A percentile compares a stretch with the other conserved stretches of the same genome.
Evolutionary conservation across 2,888 invertebrate genomes (phyloP).

Genomic region (Netelia fuscicornis): DNA sequence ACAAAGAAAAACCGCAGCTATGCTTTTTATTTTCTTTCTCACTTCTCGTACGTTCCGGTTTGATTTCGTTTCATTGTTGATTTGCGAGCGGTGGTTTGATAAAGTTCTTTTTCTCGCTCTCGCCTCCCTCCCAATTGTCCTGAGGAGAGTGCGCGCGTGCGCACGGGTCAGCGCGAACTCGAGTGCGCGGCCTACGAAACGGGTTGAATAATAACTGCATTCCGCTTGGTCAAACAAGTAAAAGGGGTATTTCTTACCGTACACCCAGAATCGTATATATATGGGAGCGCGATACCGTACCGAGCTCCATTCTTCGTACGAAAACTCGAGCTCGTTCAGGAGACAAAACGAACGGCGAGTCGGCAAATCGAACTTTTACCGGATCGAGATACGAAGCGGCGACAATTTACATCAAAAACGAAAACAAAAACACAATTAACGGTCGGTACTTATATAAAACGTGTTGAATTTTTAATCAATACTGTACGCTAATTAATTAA

Average conservation of each 20-base stretch:
- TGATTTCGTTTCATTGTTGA: too few species aligned
- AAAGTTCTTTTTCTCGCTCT: conserved; percentile 16
- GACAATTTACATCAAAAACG: not conserved
- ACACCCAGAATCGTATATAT: conserved; percentile 69
- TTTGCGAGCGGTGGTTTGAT: not conserved
- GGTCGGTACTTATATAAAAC: not conserved
- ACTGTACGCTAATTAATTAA: not conserved
- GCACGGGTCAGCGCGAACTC: conserved; percentile 75
- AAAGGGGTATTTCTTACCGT: conserved; percentile 60
- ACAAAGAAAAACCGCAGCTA: too few species aligned
- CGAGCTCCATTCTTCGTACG: conserved; percentile 68
- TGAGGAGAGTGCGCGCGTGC: not conserved
- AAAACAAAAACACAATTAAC: not conserved
- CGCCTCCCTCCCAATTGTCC: too few species aligned
- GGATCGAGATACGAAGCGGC: not conserved
- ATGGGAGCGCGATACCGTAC: conserved; percentile 60
- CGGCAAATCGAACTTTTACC: too few species aligned
- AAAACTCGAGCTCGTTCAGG: not conserved
- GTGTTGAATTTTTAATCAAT: not conserved
- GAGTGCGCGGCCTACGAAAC: conserved; percentile 69
- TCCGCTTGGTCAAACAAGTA: conserved; percentile 70
- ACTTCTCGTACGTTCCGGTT: too few species aligned
- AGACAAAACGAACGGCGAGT: too few species aligned
- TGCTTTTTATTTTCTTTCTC: too few species aligned
- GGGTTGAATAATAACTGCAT: conserved; percentile 81